Conservation (phyloP, 2,888 invertebrate species). For the Rotaria socialis region DNA sequence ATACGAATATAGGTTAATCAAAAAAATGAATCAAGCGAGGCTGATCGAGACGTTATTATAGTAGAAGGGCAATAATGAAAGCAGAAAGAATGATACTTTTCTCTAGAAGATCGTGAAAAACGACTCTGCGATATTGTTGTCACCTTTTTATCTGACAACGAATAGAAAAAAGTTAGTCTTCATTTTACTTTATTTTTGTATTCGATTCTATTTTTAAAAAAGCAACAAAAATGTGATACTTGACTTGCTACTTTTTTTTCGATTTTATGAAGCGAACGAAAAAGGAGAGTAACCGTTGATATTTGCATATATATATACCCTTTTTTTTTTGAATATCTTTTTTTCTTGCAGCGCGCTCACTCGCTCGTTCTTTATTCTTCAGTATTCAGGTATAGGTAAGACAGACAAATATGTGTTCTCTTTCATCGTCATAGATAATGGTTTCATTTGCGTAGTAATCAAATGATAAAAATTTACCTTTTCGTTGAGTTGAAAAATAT, state of each 20-base stretch:
- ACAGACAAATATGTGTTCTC: not conserved
- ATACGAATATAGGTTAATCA: too few relatives aligned
- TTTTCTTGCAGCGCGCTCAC: not conserved
- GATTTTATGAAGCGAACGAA: not conserved
- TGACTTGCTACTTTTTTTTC: too few relatives aligned
- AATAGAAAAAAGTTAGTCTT: not conserved
- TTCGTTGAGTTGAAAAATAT: constrained; percentile 98
- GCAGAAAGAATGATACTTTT: too few relatives aligned
- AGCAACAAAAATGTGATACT: too few relatives aligned
- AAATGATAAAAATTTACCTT: constrained; percentile 58
- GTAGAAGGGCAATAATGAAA: too few relatives aligned
- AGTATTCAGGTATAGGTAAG: not conserved
- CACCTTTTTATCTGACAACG: not conserved
- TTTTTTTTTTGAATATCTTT: not conserved
- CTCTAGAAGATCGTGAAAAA: not conserved
- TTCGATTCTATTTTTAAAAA: too few relatives aligned
- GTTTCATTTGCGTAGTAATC: constrained; percentile 58
- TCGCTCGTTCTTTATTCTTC: not conserved
- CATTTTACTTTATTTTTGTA: not conserved
- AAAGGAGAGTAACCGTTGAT: not conserved
- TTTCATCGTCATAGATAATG: not conserved
- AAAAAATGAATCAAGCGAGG: too few relatives aligned
- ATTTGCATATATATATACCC: not conserved
- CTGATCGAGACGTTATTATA: too few relatives aligned
- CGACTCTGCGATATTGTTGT: not conserved